A percentile compares a stretch with the other conserved stretches of the same genome.
These are phyloP conservation scores for Novumbra hubbsi DNA, from an alignment of 2,797 vertebrate genomes.

Conservation along the genomic window DNA sequence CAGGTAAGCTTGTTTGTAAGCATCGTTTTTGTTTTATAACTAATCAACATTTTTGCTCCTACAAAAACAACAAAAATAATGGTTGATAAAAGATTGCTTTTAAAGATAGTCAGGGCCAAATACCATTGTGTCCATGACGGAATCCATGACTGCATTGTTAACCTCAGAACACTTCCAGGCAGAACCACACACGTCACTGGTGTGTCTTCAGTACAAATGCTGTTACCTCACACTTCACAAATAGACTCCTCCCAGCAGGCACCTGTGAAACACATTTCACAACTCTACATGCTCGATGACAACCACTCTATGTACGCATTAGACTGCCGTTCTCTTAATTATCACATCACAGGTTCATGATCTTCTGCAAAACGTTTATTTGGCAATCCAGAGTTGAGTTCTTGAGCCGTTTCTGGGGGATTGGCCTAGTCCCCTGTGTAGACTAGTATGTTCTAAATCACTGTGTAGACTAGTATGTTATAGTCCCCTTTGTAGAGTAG, in stretches of 20 bases:
- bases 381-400: not conserved
- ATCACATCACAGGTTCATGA: not conserved
- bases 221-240: constrained; percentile 8
- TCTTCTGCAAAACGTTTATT: not conserved
- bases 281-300: not conserved
- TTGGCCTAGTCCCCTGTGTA: constrained; percentile 44
- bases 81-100: not conserved
- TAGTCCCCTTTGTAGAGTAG: constrained; percentile 29
- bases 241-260: not conserved
- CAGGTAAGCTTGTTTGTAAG: no score
- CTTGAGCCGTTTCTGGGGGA: constrained; percentile 12
- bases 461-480: constrained; percentile 31
- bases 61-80: no score
- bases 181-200: not conserved
- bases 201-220: not conserved
- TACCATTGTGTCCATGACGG: not conserved
- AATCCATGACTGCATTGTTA: not conserved
- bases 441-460: constrained; percentile 37
- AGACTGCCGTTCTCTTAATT: not conserved
- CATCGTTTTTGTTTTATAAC: no score
- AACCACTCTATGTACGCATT: not conserved
- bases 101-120: not conserved
- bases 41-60: no score
- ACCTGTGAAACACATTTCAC: constrained; percentile 5
- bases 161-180: not conserved